These are phyloP conservation scores for Crotophaga sulcirostris DNA, from an alignment of 2,113 vertebrate species.

Conservation along the genomic window DNA sequence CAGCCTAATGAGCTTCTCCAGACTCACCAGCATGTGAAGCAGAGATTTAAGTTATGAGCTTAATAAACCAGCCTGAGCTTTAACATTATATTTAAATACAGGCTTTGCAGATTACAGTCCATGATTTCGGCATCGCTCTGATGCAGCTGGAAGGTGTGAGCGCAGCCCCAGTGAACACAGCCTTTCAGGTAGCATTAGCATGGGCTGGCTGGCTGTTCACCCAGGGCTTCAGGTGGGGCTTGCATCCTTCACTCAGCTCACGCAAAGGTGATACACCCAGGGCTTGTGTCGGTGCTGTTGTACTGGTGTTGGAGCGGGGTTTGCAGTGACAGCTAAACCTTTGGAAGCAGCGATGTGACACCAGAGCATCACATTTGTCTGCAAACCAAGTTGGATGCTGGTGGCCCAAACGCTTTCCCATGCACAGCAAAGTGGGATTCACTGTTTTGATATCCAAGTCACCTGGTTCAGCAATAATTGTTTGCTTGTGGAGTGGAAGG, in stretches of 20 bases:
- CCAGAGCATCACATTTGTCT: accelerated
- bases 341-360: neutral
- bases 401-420: neutral
- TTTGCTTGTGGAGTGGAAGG: neutral
- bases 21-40: neutral
- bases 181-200: neutral
- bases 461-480: neutral
- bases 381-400: accelerated
- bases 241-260: neutral
- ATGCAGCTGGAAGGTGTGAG: neutral
- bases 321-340: neutral
- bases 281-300: accelerated
- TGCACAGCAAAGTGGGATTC: neutral
- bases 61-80: neutral
- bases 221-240: neutral
- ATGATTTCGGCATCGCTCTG: accelerated
- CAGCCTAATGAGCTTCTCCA: neutral
- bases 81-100: neutral
- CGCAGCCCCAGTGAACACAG: neutral
- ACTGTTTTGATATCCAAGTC: accelerated
- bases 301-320: neutral
- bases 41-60: neutral
- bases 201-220: neutral
- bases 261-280: accelerated
- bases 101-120: neutral